These are phyloP conservation scores for Gymnosoma rotundatum DNA, from an alignment of 2,888 invertebrate species.

Conservation along the genomic window DNA sequence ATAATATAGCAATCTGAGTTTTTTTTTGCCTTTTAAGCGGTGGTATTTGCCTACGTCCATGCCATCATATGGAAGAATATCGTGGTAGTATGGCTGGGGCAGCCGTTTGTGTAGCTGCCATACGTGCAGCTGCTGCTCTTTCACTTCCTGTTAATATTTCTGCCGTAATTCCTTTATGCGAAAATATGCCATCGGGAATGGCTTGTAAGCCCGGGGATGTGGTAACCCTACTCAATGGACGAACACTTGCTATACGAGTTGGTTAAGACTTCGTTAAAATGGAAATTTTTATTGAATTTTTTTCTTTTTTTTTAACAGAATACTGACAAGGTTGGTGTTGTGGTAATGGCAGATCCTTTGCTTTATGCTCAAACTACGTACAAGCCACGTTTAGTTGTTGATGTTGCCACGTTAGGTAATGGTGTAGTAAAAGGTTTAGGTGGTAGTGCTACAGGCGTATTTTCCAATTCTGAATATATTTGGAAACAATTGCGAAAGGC, in stretches of 20 bases:
- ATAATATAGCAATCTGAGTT: neutral
- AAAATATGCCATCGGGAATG: constrained; percentile 85
- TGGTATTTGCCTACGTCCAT: constrained; percentile 77
- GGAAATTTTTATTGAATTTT: neutral
- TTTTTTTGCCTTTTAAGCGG: constrained; percentile 73
- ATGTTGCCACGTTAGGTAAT: constrained; percentile 83
- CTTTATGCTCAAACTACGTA: constrained; percentile 88
- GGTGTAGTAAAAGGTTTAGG: constrained; percentile 84
- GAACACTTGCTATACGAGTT: constrained; percentile 81
- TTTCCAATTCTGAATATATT: constrained; percentile 83
- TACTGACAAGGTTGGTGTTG: constrained; percentile 89
- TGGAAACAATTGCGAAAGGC: constrained; percentile 84
- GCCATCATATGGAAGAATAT: constrained; percentile 76
- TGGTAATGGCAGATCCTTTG: constrained; percentile 91
- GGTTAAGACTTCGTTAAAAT: neutral
- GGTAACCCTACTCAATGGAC: constrained; percentile 83
- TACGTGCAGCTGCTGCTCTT: constrained; percentile 83
- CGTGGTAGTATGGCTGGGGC: constrained; percentile 86
- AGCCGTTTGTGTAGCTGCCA: constrained; percentile 84
- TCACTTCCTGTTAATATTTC: constrained; percentile 84
- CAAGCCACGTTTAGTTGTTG: constrained; percentile 84
- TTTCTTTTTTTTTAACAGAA: constrained; percentile 76
- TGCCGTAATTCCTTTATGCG: constrained; percentile 82
- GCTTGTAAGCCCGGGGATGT: constrained; percentile 83
- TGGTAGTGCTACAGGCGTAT: constrained; percentile 84